Percentiles rank a stretch among this genome's conserved stretches.
phyloP scores from a whole-genome alignment of 1,140 invertebrate genomes.

The Triops longicaudatus region DNA sequence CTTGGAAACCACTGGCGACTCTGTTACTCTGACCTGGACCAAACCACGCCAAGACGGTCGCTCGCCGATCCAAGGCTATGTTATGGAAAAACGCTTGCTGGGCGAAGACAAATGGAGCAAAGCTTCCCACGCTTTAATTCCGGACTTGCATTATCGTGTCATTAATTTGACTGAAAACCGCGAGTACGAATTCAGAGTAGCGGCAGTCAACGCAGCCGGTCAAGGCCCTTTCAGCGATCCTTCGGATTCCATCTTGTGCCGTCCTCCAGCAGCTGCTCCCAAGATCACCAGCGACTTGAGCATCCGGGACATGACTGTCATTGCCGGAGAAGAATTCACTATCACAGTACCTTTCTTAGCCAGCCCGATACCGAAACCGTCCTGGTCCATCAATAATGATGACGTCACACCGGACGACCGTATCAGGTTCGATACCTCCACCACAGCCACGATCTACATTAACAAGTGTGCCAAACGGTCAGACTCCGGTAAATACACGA shows the following conservation, averaged over 20 bases:
- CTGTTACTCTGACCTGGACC: constrained; percentile 86
- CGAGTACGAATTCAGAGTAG: constrained; percentile 94
- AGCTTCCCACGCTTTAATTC: constrained; percentile 69
- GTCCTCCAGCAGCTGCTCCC: constrained; percentile 73
- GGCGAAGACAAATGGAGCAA: constrained; percentile 87
- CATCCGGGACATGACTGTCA: constrained; percentile 87
- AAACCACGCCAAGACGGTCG: constrained; percentile 90
- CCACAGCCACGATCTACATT: constrained; percentile 67
- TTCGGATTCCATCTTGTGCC: constrained; percentile 81
- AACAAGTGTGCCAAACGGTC: constrained; percentile 81
- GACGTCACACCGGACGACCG: constrained; percentile 71
- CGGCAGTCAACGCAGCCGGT: constrained; percentile 90
- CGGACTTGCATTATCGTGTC: constrained; percentile 65
- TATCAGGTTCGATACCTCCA: constrained; percentile 76
- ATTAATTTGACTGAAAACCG: constrained; percentile 85
- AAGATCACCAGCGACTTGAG: constrained; percentile 89
- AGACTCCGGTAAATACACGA: constrained; percentile 85
- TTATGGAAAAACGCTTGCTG: constrained; percentile 82
- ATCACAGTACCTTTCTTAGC: constrained; percentile 88
- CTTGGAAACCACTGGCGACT: constrained; percentile 81
- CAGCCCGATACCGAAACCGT: constrained; percentile 76
- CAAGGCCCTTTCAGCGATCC: constrained; percentile 83
- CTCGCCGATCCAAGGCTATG: constrained; percentile 79
- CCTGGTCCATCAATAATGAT: constrained; percentile 79
- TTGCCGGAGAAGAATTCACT: constrained; percentile 90